Evolutionary conservation across 2,888 invertebrate species (phyloP).

Genomic region (Agonopterix arenella): DNA sequence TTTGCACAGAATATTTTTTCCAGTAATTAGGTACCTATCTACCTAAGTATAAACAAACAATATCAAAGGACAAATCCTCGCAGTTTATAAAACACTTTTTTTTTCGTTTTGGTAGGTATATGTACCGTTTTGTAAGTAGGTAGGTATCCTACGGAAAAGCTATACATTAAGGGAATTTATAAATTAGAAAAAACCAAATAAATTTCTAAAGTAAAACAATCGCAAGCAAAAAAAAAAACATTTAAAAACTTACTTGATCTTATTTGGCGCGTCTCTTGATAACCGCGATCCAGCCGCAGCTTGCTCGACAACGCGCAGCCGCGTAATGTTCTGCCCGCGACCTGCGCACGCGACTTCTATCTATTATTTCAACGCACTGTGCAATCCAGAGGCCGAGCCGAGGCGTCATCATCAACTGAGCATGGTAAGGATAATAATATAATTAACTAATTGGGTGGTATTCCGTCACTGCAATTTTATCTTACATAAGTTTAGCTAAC

Average conservation of each 20-base stretch:
- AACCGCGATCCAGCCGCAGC: constrained; percentile 1
- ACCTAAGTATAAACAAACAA: too few relatives aligned
- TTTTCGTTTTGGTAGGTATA: too few relatives aligned
- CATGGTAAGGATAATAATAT: constrained; percentile 2
- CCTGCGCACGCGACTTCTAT: constrained; percentile 4
- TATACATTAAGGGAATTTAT: too few relatives aligned
- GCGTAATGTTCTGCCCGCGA: constrained; percentile 1
- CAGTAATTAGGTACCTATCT: too few relatives aligned
- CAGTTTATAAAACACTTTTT: too few relatives aligned
- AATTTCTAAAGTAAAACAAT: neutral
- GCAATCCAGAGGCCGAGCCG: constrained; percentile 2
- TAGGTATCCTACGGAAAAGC: too few relatives aligned
- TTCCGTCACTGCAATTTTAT: neutral
- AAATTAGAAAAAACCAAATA: too few relatives aligned
- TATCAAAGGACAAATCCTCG: too few relatives aligned
- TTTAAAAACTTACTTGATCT: neutral
- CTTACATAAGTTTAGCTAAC: constrained; percentile 1
- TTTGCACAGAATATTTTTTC: too few relatives aligned
- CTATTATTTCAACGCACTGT: constrained; percentile 2
- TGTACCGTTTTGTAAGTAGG: too few relatives aligned
- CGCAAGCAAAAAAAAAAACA: neutral
- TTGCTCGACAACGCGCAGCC: constrained; percentile 2
- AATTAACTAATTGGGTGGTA: constrained; percentile 1
- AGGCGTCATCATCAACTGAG: neutral
- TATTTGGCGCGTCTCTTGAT: constrained; percentile 5